Conservation (phyloP, 2,113 vertebrate species). For the Paralichthys olivaceus region DNA sequence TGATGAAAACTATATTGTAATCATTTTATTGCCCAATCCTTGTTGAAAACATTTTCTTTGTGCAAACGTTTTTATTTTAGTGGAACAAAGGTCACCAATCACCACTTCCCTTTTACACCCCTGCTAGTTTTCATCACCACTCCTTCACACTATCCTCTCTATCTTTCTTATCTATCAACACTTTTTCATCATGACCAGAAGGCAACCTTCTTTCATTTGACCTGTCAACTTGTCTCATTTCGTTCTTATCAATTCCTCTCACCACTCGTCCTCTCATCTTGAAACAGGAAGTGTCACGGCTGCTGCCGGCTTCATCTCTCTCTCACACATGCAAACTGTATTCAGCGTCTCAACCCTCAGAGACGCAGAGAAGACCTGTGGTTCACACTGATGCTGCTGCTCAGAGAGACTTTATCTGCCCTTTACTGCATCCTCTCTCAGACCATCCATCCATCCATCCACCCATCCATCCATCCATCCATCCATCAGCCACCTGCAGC, state of each 20-base stretch:
- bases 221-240: slow-evolving; percentile 2
- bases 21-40: too few species aligned
- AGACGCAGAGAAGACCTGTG: slow-evolving; percentile 38
- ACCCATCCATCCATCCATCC: not conserved
- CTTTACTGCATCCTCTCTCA: not conserved
- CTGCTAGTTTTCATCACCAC: not conserved
- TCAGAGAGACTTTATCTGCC: not conserved
- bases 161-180: slow-evolving; percentile 3
- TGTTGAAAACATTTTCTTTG: too few species aligned
- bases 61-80: too few species aligned
- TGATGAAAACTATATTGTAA: too few species aligned
- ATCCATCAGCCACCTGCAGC: slow-evolving; percentile 16
- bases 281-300: slow-evolving; percentile 77
- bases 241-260: slow-evolving; percentile 59
- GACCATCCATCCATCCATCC: slow-evolving; percentile 4
- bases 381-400: not conserved
- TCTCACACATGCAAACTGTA: slow-evolving; percentile 17
- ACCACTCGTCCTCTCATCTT: slow-evolving; percentile 23
- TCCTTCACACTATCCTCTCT: too few species aligned
- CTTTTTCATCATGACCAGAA: not conserved
- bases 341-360: slow-evolving; percentile 5
- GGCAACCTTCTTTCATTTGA: not conserved
- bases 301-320: slow-evolving; percentile 19
- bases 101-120: not conserved
- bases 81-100: not conserved